phyloP scores from a whole-genome alignment of 1,140 invertebrate species.

The Wiebesia pumilae region DNA sequence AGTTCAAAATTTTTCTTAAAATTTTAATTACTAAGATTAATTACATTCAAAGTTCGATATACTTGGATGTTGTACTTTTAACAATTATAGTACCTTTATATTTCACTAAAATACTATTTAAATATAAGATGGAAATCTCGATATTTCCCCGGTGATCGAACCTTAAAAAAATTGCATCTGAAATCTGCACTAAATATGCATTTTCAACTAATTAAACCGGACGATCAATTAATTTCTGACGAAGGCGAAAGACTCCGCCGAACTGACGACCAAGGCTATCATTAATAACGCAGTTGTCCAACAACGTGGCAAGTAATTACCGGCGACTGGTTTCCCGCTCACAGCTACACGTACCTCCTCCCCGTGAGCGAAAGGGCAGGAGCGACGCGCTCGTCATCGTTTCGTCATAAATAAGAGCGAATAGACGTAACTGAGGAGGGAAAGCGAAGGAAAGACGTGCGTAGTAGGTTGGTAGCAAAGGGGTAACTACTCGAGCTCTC shows the following conservation, averaged over 20 bases:
- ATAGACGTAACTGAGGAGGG: background rate
- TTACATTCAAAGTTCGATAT: no score
- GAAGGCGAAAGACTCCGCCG: background rate
- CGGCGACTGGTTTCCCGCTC: slow-evolving; percentile 4
- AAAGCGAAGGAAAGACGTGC: background rate
- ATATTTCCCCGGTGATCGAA: background rate
- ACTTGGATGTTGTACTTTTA: no score
- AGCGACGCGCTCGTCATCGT: slow-evolving; percentile 41
- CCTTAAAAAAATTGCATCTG: background rate
- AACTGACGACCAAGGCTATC: slow-evolving; percentile 46
- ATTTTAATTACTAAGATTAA: no score
- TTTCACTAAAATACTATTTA: background rate
- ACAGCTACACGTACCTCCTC: background rate
- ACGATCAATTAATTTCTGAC: slow-evolving; percentile 44
- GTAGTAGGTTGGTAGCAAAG: background rate
- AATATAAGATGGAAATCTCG: background rate
- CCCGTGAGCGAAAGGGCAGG: background rate
- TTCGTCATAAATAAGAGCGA: slow-evolving; percentile 48
- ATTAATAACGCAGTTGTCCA: slow-evolving; percentile 46
- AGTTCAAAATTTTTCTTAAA: no score
- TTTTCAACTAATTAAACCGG: slow-evolving; percentile 47
- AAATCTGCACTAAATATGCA: slow-evolving; percentile 31
- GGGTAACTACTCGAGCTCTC: background rate
- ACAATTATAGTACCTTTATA: background rate
- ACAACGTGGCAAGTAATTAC: slow-evolving; percentile 48